Evolutionary conservation across 2,888 invertebrate genomes (phyloP).

Genomic region (Drosophila cyrtoloma): DNA sequence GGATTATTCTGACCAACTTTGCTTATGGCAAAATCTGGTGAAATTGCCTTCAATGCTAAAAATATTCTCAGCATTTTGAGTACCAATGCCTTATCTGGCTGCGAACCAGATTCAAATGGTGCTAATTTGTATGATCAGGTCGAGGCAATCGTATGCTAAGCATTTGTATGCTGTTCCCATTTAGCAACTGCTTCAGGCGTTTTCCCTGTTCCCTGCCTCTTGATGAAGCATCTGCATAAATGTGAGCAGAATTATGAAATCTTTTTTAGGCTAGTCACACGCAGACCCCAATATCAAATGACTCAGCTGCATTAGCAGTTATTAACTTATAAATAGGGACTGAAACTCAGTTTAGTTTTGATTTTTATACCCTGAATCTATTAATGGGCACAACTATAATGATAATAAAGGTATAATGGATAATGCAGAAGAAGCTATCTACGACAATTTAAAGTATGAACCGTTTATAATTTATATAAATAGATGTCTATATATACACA

Average conservation of each 20-base stretch:
- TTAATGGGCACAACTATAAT: background rate
- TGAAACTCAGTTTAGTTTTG: too few species aligned
- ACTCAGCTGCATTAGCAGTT: background rate
- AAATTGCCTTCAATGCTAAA: conserved; percentile 11
- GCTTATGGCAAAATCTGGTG: conserved; percentile 4
- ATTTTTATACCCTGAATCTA: too few species aligned
- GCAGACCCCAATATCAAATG: background rate
- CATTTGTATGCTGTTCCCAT: conserved; percentile 53
- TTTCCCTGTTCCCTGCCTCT: background rate
- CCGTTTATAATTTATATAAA: background rate
- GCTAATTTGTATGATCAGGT: conserved; percentile 60
- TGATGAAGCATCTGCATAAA: too few species aligned
- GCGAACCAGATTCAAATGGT: conserved; percentile 52
- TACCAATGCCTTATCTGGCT: conserved; percentile 10
- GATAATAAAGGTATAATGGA: background rate
- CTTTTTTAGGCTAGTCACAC: background rate
- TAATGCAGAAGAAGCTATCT: background rate
- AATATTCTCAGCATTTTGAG: conserved; percentile 3
- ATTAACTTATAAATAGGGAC: background rate
- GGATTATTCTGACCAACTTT: conserved; percentile 29
- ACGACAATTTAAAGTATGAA: background rate
- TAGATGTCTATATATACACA: background rate
- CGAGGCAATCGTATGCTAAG: conserved; percentile 52
- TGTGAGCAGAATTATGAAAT: conserved; percentile 5
- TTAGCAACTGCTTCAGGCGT: conserved; percentile 44